Evolutionary conservation across 2,113 vertebrate genomes (phyloP).

Genomic region (Recurvirostra avosetta): DNA sequence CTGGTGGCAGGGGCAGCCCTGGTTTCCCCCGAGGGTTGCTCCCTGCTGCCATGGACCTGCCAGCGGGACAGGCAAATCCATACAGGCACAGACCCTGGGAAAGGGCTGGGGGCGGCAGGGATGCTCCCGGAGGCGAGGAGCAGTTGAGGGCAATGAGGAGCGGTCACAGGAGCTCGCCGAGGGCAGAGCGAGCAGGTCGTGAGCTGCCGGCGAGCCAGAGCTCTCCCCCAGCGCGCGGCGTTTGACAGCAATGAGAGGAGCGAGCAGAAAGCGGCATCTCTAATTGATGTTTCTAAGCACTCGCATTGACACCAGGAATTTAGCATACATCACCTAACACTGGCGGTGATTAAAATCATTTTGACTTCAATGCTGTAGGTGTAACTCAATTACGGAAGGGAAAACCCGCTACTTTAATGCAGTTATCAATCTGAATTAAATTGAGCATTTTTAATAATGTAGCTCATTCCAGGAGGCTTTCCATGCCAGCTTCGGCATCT

Average conservation of each 20-base stretch:
- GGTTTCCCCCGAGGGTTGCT: too few relatives aligned
- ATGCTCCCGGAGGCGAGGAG: neutral
- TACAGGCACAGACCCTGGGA: too few relatives aligned
- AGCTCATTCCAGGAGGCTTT: neutral
- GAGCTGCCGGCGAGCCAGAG: accelerated
- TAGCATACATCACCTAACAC: neutral
- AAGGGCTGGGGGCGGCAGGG: too few relatives aligned
- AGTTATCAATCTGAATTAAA: slow-evolving; percentile 48
- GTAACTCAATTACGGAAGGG: neutral
- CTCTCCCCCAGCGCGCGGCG: neutral
- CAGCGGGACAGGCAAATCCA: too few relatives aligned
- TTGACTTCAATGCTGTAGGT: neutral
- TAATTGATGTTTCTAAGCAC: neutral
- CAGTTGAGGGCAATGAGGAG: neutral
- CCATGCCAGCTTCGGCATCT: neutral
- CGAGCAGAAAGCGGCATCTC: neutral
- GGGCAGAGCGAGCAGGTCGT: neutral
- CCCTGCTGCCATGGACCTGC: too few relatives aligned
- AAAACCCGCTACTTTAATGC: neutral
- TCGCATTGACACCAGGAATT: neutral
- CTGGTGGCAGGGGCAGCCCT: too few relatives aligned
- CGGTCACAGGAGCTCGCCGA: accelerated
- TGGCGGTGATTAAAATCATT: neutral
- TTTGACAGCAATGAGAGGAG: accelerated
- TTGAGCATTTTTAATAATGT: neutral